Percentiles rank a stretch among this genome's conserved stretches.
Conservation (phyloP, 1,140 invertebrate species). For the Vollenhovia emeryi region DNA sequence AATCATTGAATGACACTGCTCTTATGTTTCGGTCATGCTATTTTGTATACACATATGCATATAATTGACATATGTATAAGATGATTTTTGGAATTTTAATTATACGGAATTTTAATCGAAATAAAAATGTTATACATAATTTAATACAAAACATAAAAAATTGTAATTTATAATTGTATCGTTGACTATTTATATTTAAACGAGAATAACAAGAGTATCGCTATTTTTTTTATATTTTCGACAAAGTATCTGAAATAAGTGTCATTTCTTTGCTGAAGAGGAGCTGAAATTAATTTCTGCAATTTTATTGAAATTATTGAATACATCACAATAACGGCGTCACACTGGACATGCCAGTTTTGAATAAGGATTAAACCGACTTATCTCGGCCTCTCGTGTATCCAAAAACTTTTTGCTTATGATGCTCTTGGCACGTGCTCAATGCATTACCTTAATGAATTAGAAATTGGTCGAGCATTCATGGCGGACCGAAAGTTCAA, state of each 20-base stretch:
- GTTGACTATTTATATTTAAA: neutral
- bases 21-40: neutral
- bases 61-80: neutral
- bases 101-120: neutral
- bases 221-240: neutral
- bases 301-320: neutral
- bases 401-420: neutral
- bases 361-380: neutral
- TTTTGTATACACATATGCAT: neutral
- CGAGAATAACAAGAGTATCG: neutral
- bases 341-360: neutral
- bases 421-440: neutral
- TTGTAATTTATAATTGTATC: neutral
- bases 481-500: slow-evolving; percentile 77
- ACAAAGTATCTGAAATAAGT: neutral
- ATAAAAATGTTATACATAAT: neutral
- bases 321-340: neutral
- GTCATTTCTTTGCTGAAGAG: neutral
- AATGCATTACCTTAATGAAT: slow-evolving; percentile 81
- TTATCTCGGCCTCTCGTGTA: neutral
- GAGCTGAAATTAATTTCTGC: neutral
- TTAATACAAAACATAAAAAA: neutral
- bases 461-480: slow-evolving; percentile 77
- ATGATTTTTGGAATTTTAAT: too few species aligned
- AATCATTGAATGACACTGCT: slow-evolving; percentile 1